These are phyloP conservation scores for Valencia hispanica DNA, from an alignment of 2,797 vertebrate genomes.

Conservation along the genomic window DNA sequence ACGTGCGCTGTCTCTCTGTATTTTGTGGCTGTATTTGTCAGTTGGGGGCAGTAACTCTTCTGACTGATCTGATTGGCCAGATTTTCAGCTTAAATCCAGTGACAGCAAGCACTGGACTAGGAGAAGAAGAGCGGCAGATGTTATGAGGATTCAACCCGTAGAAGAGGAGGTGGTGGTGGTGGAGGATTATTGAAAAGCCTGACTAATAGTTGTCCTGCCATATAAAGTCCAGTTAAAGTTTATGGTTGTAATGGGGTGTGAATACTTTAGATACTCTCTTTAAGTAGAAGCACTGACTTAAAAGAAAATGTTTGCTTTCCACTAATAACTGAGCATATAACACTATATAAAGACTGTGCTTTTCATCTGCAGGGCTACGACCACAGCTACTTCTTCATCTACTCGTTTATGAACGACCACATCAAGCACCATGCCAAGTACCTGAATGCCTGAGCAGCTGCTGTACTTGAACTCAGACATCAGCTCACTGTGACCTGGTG, in stretches of 20 bases:
- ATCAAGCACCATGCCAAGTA: conserved; percentile 95
- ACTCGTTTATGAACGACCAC: conserved; percentile 92
- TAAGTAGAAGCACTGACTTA: no score
- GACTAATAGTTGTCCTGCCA: neutral
- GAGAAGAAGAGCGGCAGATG: no score
- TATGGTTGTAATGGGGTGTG: neutral
- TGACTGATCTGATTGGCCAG: no score
- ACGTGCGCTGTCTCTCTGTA: no score
- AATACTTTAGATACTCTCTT: neutral
- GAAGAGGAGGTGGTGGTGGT: no score
- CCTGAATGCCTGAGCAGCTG: conserved; percentile 81
- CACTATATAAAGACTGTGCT: neutral
- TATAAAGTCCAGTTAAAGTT: neutral
- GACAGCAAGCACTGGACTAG: no score
- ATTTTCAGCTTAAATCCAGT: no score
- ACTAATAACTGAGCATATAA: neutral
- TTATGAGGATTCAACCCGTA: no score
- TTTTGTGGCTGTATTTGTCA: no score
- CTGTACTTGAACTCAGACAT: no score
- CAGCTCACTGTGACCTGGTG: neutral
- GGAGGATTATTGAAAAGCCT: neutral
- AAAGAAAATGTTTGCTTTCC: neutral
- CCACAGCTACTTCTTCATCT: conserved; percentile 96
- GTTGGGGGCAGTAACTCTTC: no score
- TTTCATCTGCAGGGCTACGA: conserved; percentile 88